Evolutionary conservation across 2,113 vertebrate species (phyloP), one percentile per base, ranked within the genome.

Genomic region (Microcebus griseorufus): DNA sequence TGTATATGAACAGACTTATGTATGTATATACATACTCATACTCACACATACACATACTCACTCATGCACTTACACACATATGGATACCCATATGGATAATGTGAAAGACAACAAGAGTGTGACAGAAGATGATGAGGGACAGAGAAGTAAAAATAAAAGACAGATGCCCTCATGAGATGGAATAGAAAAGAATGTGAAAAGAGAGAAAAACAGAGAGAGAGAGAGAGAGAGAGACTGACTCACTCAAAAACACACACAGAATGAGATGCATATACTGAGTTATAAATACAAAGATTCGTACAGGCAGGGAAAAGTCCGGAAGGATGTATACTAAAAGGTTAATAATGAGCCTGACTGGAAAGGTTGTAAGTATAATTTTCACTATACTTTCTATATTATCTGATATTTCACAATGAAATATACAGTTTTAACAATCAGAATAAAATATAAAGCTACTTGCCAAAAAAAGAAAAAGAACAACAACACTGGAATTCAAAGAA

Each of bases 401-500:
- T 86, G 37, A 53, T 51, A 67, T 78, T 93, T 88, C 39, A 96
- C 53, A 70, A 48, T 23, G 45, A 94, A 55, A 70, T 9, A 1
- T 13, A 80, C 2, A 65, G 22, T 17, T 76, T 90, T 84, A 58
- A 64, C 51, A 93, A 20, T 82, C 91, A 90, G 16, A 10, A 18
- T 73, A 92, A 88, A 97, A 86, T n/a, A 69, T 0, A 95, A 92
- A 98, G 39, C 34, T 94, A 90, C 23, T 94, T 67, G 51, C 9
- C 11, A 73, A 20, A 78, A 34, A 72, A 60, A 42, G 53, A 39
- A 10, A 58, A 45, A 45, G 45, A 45, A 45, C 7, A 45, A 45
- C 6, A 58, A 82, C 7, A 55, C 0, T 60, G 10, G 32, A 79
- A 96, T 20, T 82, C 6, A 73, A 55, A 67, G 1, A 82, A 86